Conservation (phyloP, 2,888 invertebrate species). For the Siphlonurus alternatus region DNA sequence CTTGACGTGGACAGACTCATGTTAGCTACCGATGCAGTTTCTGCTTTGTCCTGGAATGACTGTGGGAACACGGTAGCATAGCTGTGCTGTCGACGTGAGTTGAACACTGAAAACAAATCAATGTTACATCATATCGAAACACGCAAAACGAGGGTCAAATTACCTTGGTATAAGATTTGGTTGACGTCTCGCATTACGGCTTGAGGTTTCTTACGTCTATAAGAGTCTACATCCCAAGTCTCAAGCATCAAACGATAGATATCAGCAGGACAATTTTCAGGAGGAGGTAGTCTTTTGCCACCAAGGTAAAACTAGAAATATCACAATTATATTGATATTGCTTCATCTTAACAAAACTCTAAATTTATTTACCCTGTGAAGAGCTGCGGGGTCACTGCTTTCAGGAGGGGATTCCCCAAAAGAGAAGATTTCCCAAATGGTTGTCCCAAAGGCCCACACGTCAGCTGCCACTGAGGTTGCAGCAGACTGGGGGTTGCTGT, state of each 20-base stretch:
- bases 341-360: not conserved
- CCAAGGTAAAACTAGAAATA: conserved; percentile 42
- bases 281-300: conserved; percentile 49
- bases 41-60: conserved; percentile 17
- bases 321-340: no score
- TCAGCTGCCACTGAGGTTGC: conserved; percentile 55
- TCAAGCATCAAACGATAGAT: conserved; percentile 60
- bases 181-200: conserved; percentile 72
- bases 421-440: conserved; percentile 83
- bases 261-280: conserved; percentile 50
- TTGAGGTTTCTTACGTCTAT: conserved; percentile 58
- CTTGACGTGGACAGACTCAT: conserved; percentile 22
- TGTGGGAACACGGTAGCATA: conserved; percentile 36
- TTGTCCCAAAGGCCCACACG: conserved; percentile 84
- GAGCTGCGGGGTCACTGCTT: conserved; percentile 21
- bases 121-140: conserved; percentile 4
- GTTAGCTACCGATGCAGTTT: conserved; percentile 9
- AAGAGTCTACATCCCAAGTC: conserved; percentile 64
- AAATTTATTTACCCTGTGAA: conserved; percentile 23
- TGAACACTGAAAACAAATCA: conserved; percentile 32
- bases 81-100: conserved; percentile 39
- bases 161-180: conserved; percentile 57
- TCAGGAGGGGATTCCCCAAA: conserved; percentile 39
- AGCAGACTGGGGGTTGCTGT: conserved; percentile 46
- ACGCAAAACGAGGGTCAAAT: not conserved